phyloP scores from a whole-genome alignment of 2,888 invertebrate species.

The Platycheirus albimanus region DNA sequence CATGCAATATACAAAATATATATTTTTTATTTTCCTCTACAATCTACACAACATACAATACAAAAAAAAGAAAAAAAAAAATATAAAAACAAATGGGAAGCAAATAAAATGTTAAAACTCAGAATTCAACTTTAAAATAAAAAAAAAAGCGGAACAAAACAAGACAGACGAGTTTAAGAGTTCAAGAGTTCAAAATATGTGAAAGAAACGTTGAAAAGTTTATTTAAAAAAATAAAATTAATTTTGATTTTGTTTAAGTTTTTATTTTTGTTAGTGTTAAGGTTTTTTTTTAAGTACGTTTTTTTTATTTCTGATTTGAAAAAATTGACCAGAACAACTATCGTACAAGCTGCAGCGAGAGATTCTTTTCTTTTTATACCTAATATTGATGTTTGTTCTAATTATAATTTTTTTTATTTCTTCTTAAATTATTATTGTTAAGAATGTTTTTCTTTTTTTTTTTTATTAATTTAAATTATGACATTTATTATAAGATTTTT shows the following conservation, averaged over 20 bases:
- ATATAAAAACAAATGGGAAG: no score
- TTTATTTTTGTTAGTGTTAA: constrained; percentile 53
- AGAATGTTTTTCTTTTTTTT: constrained; percentile 20
- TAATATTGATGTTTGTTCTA: no score
- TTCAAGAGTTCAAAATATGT: constrained; percentile 69
- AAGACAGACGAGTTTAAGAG: constrained; percentile 67
- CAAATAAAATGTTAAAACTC: constrained; percentile 52
- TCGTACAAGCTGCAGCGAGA: constrained; percentile 66
- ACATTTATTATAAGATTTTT: constrained; percentile 30
- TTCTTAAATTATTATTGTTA: constrained; percentile 54
- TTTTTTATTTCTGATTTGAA: constrained; percentile 55
- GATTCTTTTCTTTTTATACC: no score
- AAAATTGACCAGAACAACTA: constrained; percentile 48
- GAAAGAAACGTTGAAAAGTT: constrained; percentile 30
- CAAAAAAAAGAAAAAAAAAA: no score
- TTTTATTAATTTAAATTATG: constrained; percentile 24
- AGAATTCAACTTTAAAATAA: constrained; percentile 22
- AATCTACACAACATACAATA: constrained; percentile 19
- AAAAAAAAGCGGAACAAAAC: constrained; percentile 49
- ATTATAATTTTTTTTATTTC: constrained; percentile 43
- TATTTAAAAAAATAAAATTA: constrained; percentile 45
- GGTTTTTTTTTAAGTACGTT: constrained; percentile 42
- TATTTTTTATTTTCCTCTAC: constrained; percentile 14
- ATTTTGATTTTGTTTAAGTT: constrained; percentile 45
- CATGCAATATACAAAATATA: constrained; percentile 36